Percentiles rank a stretch among this genome's conserved stretches.
These are phyloP conservation scores for Cinclus cinclus DNA, from an alignment of 2,113 vertebrate genomes.

Conservation along the genomic window DNA sequence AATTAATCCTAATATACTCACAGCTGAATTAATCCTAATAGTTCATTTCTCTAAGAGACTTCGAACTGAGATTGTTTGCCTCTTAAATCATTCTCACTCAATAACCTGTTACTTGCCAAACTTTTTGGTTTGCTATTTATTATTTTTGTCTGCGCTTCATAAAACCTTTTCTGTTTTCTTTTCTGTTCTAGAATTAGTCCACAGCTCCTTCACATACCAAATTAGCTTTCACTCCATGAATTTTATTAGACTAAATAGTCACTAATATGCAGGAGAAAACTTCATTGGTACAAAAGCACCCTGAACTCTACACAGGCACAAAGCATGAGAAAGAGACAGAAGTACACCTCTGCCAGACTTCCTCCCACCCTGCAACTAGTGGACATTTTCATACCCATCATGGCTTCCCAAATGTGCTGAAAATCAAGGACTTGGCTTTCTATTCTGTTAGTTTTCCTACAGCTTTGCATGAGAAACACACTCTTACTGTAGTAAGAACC, in stretches of 20 bases:
- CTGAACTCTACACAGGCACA: not conserved
- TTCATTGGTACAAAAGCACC: not conserved
- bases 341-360: not conserved
- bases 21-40: not conserved
- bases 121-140: not conserved
- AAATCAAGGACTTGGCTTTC: not conserved
- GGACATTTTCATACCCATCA: not conserved
- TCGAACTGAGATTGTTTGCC: not conserved
- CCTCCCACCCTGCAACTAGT: not conserved
- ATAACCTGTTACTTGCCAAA: not conserved
- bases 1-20: conserved; percentile 15
- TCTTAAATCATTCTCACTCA: not conserved
- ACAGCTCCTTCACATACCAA: not conserved
- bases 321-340: not conserved
- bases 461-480: not conserved
- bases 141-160: not conserved
- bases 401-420: not conserved
- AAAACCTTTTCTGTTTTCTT: not conserved
- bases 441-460: not conserved
- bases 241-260: not conserved
- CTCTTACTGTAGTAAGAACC: not conserved
- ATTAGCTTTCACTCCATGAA: not conserved
- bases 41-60: not conserved
- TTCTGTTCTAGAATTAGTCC: not conserved
- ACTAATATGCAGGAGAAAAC: not conserved